These are phyloP conservation scores for Dryobota labecula DNA, from an alignment of 2,888 invertebrate species.

Conservation along the genomic window DNA sequence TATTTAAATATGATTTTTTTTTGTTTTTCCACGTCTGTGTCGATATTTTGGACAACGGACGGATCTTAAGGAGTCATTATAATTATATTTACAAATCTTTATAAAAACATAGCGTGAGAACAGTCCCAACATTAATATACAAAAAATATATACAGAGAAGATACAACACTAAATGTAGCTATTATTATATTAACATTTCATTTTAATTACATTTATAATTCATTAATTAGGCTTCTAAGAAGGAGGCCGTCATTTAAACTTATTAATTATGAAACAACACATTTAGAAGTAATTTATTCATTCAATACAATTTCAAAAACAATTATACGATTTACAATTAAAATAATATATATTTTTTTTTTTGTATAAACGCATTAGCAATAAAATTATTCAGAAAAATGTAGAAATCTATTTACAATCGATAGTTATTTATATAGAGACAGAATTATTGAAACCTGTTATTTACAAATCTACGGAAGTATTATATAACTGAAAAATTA, in stretches of 20 bases:
- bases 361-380: conserved; percentile 13
- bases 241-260: conserved; percentile 41
- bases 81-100: conserved; percentile 54
- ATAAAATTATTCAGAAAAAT: conserved; percentile 37
- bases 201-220: conserved; percentile 43
- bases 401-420: conserved; percentile 57
- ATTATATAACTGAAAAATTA: conserved; percentile 27
- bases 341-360: conserved; percentile 10
- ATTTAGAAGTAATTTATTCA: conserved; percentile 16
- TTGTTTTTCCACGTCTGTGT: conserved; percentile 36
- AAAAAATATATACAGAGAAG: conserved; percentile 54
- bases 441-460: conserved; percentile 42
- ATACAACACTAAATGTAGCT: conserved; percentile 60
- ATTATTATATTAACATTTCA: conserved; percentile 59
- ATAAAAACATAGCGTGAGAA: conserved; percentile 45
- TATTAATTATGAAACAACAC: conserved; percentile 36
- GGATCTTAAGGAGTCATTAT: conserved; percentile 31
- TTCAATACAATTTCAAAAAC: conserved; percentile 29
- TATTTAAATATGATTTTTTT: not conserved
- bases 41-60: conserved; percentile 35
- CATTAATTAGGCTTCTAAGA: conserved; percentile 50
- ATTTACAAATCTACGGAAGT: conserved; percentile 68
- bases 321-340: conserved; percentile 10
- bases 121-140: conserved; percentile 44
- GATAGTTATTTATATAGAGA: conserved; percentile 22